These are phyloP conservation scores for Melanaphis sacchari DNA, from an alignment of 1,140 invertebrate genomes.

Conservation along the genomic window DNA sequence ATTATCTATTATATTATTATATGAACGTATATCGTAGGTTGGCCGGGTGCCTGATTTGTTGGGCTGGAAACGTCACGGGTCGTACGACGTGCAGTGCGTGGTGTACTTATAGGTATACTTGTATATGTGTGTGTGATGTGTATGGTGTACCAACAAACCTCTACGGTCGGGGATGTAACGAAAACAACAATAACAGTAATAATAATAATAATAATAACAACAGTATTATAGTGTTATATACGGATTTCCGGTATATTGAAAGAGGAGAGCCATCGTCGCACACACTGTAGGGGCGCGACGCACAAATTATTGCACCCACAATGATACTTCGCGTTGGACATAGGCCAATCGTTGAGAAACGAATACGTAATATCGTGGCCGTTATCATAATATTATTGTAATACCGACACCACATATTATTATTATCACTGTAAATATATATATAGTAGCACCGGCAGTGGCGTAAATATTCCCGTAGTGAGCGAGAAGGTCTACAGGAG, in stretches of 20 bases:
- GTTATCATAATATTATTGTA: neutral
- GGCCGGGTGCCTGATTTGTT: constrained; percentile 20
- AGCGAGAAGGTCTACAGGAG: too few relatives aligned
- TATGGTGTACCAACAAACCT: neutral
- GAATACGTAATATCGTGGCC: neutral
- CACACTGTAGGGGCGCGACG: neutral
- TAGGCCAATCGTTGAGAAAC: neutral
- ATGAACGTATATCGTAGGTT: neutral
- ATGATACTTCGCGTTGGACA: neutral
- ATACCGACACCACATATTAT: neutral
- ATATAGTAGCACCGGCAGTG: too few relatives aligned
- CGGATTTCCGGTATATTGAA: neutral
- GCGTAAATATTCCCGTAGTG: too few relatives aligned
- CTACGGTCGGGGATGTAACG: neutral
- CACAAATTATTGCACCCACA: neutral
- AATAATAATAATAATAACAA: neutral
- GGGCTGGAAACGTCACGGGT: constrained; percentile 7
- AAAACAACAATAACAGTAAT: neutral
- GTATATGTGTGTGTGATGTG: too few relatives aligned
- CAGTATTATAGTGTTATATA: neutral
- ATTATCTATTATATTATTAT: neutral
- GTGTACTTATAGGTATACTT: neutral
- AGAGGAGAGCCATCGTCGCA: neutral
- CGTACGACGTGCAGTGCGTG: neutral
- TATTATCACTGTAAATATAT: neutral